Evolutionary conservation across 2,888 invertebrate genomes (phyloP).

Genomic region (Pachliopta kotzebuea): DNA sequence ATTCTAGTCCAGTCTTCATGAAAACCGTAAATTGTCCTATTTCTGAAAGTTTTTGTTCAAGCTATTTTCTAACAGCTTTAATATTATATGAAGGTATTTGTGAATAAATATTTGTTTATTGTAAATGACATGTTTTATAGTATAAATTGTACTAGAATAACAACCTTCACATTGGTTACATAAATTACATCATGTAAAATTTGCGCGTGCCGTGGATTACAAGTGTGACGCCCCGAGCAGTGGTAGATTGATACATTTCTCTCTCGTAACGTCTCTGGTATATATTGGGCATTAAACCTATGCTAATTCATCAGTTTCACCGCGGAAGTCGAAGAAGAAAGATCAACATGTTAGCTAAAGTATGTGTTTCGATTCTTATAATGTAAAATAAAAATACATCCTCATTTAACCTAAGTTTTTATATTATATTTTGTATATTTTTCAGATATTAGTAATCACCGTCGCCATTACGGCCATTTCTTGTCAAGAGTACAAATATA

Average conservation of each 20-base stretch:
- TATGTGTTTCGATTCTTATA: slow-evolving; percentile 43
- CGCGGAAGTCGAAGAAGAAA: slow-evolving; percentile 71
- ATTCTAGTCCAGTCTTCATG: slow-evolving; percentile 14
- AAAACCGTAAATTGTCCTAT: slow-evolving; percentile 10
- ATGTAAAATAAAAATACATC: slow-evolving; percentile 18
- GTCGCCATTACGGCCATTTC: slow-evolving; percentile 45
- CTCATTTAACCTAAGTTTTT: slow-evolving; percentile 1
- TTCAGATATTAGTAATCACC: slow-evolving; percentile 58
- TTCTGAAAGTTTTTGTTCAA: not conserved
- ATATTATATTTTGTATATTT: slow-evolving; percentile 31
- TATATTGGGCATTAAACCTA: slow-evolving; percentile 77
- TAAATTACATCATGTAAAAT: slow-evolving; percentile 72
- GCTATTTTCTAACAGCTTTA: not conserved
- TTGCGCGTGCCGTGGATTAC: slow-evolving; percentile 57
- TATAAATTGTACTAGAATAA: slow-evolving; percentile 31
- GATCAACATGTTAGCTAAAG: slow-evolving; percentile 73
- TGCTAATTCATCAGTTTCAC: slow-evolving; percentile 76
- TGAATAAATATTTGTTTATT: not conserved
- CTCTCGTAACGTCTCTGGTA: slow-evolving; percentile 78
- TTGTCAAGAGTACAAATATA: slow-evolving; percentile 55
- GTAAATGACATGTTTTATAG: not conserved
- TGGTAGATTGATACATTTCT: slow-evolving; percentile 73
- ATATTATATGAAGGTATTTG: not conserved
- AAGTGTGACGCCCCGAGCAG: slow-evolving; percentile 67
- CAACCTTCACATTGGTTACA: slow-evolving; percentile 77